Evolutionary conservation across 2,113 vertebrate genomes (phyloP).

Genomic region (Megaceryle torquata): DNA sequence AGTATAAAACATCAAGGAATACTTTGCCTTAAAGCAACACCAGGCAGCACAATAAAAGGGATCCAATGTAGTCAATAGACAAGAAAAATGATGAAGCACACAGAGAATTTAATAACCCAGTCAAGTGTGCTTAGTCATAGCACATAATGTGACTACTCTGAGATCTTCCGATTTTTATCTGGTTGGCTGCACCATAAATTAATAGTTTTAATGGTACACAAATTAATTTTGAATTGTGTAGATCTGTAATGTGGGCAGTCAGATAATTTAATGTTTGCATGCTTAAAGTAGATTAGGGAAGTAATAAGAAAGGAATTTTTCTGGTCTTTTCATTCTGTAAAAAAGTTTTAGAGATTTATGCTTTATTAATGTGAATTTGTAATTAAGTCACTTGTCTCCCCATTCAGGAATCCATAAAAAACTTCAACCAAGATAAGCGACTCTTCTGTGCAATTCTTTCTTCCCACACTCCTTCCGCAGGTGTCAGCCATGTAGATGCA

Average conservation of each 20-base stretch:
- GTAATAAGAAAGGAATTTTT: not conserved
- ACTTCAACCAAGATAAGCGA: conserved; percentile 80
- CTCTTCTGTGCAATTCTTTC: conserved; percentile 85
- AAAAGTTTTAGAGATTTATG: not conserved
- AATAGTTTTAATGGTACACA: not conserved
- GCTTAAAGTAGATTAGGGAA: not conserved
- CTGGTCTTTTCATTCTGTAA: not conserved
- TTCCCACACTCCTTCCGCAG: conserved; percentile 81
- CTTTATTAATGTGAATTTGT: not conserved
- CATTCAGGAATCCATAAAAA: conserved; percentile 80
- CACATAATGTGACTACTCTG: not conserved
- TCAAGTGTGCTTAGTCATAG: not conserved
- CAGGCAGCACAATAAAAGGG: not conserved
- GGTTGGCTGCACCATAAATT: not conserved
- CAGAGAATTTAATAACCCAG: not conserved
- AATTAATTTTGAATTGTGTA: not conserved
- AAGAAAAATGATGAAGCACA: not conserved
- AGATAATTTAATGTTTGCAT: not conserved
- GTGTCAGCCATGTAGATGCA: conserved; percentile 79
- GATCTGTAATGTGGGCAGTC: not conserved
- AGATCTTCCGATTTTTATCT: not conserved
- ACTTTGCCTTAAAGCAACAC: not conserved
- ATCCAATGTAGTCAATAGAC: not conserved
- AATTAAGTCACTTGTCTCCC: not conserved
- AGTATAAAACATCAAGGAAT: not conserved